Percentiles rank a stretch among this genome's conserved stretches.
These are phyloP conservation scores for Plebejus melissa DNA, from an alignment of 2,888 invertebrate species.

Conservation along the genomic window DNA sequence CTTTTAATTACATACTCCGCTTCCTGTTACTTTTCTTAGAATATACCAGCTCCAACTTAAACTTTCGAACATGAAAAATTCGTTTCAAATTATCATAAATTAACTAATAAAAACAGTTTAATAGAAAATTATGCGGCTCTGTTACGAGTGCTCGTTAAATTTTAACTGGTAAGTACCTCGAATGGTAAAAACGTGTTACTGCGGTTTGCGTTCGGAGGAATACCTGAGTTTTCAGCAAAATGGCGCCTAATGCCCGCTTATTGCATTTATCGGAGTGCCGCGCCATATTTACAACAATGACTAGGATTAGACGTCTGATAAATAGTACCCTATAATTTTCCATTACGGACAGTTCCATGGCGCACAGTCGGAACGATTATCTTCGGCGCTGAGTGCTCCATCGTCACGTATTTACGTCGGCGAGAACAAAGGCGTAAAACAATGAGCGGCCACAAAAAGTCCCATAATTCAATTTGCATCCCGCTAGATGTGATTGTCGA, in stretches of 20 bases:
- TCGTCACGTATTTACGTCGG: conserved; percentile 65
- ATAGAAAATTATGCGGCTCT: conserved; percentile 1
- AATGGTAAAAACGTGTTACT: neutral
- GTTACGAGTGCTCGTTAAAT: conserved; percentile 1
- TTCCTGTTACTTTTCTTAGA: conserved; percentile 25
- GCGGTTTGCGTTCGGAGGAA: neutral
- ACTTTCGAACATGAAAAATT: conserved; percentile 24
- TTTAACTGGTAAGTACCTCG: neutral
- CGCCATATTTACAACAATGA: conserved; percentile 58
- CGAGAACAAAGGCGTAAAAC: conserved; percentile 72
- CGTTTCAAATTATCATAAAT: conserved; percentile 18
- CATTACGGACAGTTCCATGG: conserved; percentile 64
- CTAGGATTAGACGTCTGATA: conserved; percentile 74
- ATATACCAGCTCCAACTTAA: conserved; percentile 3
- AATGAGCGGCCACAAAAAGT: conserved; percentile 73
- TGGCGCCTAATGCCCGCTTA: neutral
- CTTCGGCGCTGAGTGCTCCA: conserved; percentile 62
- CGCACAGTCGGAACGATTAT: conserved; percentile 67
- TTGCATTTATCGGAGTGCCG: neutral
- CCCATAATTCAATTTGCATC: conserved; percentile 79
- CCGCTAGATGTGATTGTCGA: conserved; percentile 70
- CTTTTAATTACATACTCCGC: conserved; percentile 27
- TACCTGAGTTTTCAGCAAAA: neutral
- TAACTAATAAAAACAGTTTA: conserved; percentile 13
- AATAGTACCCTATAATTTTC: conserved; percentile 72